Conservation (phyloP, 2,113 vertebrate genomes). For the Cairina moschata region DNA sequence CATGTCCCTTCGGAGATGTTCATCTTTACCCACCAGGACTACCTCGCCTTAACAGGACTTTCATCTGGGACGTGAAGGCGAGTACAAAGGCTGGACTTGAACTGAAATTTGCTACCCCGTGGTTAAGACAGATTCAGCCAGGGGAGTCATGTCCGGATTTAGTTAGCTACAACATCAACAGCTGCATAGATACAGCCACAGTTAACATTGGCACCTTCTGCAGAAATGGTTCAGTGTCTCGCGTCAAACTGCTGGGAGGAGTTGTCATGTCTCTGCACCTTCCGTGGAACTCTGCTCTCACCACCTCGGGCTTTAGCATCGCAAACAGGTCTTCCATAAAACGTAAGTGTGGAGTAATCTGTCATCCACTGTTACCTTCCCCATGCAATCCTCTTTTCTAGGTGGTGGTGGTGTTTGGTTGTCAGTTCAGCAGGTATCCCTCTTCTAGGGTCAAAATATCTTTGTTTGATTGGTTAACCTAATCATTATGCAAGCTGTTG, state of each 20-base stretch:
- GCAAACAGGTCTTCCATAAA: conserved; percentile 78
- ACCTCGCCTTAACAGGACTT: conserved; percentile 85
- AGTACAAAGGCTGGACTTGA: conserved; percentile 74
- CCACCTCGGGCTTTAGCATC: conserved; percentile 80
- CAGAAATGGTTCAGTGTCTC: conserved; percentile 82
- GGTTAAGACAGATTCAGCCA: conserved; percentile 83
- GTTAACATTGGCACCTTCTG: conserved; percentile 88
- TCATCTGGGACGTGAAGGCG: conserved; percentile 84
- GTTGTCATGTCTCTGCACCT: conserved; percentile 79
- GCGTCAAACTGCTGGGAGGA: conserved; percentile 77
- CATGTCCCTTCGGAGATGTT: conserved; percentile 78
- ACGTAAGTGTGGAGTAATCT: conserved; percentile 70
- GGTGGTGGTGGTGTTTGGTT: neutral
- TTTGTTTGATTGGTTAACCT: neutral
- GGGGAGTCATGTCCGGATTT: conserved; percentile 77
- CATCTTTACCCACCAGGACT: conserved; percentile 70
- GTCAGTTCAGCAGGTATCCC: neutral
- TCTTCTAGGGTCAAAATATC: neutral
- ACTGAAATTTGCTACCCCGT: conserved; percentile 79
- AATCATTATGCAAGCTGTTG: neutral
- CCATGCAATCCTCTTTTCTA: neutral
- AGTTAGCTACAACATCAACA: conserved; percentile 78
- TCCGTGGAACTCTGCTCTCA: conserved; percentile 74
- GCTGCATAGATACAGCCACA: conserved; percentile 37
- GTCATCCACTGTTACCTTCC: neutral